These are phyloP conservation scores for Acipenser oxyrinchus DNA, from an alignment of 2,797 vertebrate species.

Conservation along the genomic window DNA sequence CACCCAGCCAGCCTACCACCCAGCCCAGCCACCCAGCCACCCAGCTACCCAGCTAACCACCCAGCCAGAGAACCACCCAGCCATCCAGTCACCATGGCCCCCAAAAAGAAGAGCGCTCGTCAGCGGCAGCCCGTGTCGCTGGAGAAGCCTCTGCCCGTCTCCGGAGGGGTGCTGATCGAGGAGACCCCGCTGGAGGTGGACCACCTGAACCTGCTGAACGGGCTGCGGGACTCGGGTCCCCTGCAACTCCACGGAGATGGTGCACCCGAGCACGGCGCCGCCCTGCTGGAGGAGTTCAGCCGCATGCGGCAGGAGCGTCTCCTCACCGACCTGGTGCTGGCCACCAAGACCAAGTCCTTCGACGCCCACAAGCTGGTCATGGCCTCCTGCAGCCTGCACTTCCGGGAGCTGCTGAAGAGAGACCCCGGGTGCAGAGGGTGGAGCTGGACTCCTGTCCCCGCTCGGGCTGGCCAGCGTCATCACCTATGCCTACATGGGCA, in stretches of 20 bases:
- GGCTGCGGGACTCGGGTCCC: conserved; percentile 54
- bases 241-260: conserved; percentile 62
- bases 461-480: conserved; percentile 67
- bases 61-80: not conserved
- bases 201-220: conserved; percentile 62
- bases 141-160: conserved; percentile 26
- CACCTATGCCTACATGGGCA: conserved; percentile 72
- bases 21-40: not conserved
- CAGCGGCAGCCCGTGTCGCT: conserved; percentile 45
- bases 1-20: not conserved
- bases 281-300: conserved; percentile 68
- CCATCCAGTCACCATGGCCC: conserved; percentile 49
- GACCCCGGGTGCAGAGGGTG: conserved; percentile 64
- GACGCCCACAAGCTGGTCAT: conserved; percentile 72
- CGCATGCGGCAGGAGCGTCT: conserved; percentile 72
- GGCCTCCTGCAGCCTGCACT: conserved; percentile 70
- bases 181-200: conserved; percentile 60
- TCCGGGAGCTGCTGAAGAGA: conserved; percentile 67
- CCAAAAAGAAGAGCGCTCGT: conserved; percentile 65
- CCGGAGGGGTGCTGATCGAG: conserved; percentile 54
- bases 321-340: conserved; percentile 69
- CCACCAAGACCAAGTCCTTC: conserved; percentile 74
- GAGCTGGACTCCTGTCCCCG: conserved; percentile 65
- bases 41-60: no score
- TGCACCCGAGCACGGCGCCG: conserved; percentile 52